Evolutionary conservation across 2,888 invertebrate genomes (phyloP).

Genomic region (Candidula unifasciata): DNA sequence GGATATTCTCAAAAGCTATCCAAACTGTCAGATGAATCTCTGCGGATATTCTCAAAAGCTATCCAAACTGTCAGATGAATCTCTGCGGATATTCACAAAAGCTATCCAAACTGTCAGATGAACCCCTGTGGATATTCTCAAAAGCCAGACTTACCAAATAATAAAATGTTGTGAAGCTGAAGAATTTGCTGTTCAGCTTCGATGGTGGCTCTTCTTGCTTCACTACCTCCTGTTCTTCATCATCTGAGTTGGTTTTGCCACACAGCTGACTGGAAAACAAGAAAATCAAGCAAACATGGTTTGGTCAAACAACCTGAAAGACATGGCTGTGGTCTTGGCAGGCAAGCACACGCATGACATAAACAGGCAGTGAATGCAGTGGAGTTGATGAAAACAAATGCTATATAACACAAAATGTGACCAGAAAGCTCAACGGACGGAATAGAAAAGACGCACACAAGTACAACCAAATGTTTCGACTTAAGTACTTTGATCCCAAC

Average conservation of each 20-base stretch:
- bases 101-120: slow-evolving; percentile 68
- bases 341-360: too few relatives aligned
- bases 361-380: too few relatives aligned
- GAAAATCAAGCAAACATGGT: not conserved
- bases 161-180: slow-evolving; percentile 77
- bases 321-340: too few relatives aligned
- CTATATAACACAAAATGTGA: too few relatives aligned
- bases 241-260: slow-evolving; percentile 59
- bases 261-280: slow-evolving; percentile 59
- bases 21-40: slow-evolving; percentile 75
- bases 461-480: too few relatives aligned
- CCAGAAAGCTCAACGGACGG: too few relatives aligned
- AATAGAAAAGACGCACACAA: too few relatives aligned
- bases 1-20: slow-evolving; percentile 26
- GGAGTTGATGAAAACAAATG: too few relatives aligned
- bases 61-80: slow-evolving; percentile 72
- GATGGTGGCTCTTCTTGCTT: slow-evolving; percentile 67
- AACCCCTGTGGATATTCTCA: slow-evolving; percentile 69
- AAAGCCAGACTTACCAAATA: slow-evolving; percentile 67
- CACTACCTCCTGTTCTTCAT: slow-evolving; percentile 60
- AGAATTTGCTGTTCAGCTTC: slow-evolving; percentile 75
- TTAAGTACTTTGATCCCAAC: too few relatives aligned
- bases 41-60: slow-evolving; percentile 57
- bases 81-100: slow-evolving; percentile 62
- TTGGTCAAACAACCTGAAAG: not conserved